phyloP scores from a whole-genome alignment of 2,888 invertebrate species.

The Dynastes grantii region DNA sequence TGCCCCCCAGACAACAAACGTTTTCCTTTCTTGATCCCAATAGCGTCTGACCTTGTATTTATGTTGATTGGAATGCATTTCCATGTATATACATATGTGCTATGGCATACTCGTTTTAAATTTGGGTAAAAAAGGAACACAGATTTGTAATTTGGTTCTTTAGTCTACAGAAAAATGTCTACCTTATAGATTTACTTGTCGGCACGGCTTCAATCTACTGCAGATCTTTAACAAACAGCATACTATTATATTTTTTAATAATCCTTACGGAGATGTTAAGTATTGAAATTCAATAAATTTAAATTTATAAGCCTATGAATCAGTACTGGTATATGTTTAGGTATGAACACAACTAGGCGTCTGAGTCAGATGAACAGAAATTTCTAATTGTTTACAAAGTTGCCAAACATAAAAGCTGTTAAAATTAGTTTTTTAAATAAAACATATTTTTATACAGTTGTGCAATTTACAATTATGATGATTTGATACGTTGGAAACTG shows the following conservation, averaged over 20 bases:
- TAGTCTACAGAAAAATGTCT: neutral
- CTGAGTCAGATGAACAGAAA: slow-evolving; percentile 23
- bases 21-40: no score
- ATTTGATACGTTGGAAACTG: slow-evolving; percentile 17
- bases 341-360: slow-evolving; percentile 13
- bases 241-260: neutral
- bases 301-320: slow-evolving; percentile 30
- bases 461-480: slow-evolving; percentile 25
- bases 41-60: no score
- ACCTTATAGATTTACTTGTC: no score
- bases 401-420: slow-evolving; percentile 9
- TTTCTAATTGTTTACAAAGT: slow-evolving; percentile 18
- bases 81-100: no score
- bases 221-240: no score
- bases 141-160: no score
- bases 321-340: slow-evolving; percentile 28
- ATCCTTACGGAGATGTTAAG: neutral
- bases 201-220: no score
- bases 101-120: no score
- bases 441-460: slow-evolving; percentile 24
- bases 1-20: no score
- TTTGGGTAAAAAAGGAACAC: no score
- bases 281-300: neutral
- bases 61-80: no score
- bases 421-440: slow-evolving; percentile 26